Evolutionary conservation across 2,113 vertebrate genomes (phyloP).

Genomic region (Eclectus roratus): DNA sequence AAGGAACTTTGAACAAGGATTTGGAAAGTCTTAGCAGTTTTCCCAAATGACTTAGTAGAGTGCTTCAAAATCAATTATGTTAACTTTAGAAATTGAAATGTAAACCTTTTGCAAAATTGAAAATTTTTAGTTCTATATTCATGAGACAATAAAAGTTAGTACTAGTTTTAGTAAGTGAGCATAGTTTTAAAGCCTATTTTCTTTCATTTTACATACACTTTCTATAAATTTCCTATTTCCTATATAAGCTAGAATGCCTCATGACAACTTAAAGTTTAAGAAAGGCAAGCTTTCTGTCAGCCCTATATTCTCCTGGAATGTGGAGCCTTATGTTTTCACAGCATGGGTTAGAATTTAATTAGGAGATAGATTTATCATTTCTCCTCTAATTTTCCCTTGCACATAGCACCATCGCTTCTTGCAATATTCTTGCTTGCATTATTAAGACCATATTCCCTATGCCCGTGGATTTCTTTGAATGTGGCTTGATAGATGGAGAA

Average conservation of each 20-base stretch:
- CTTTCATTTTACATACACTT: not conserved
- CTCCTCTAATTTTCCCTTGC: not conserved
- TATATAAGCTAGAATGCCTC: not conserved
- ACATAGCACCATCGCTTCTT: not conserved
- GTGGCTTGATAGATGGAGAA: not conserved
- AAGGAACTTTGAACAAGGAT: slow-evolving; percentile 38
- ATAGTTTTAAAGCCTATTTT: not conserved
- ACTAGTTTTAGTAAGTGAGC: not conserved
- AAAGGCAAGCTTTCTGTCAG: not conserved
- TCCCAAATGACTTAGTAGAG: not conserved
- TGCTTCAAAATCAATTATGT: slow-evolving; percentile 6
- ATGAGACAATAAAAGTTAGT: not conserved
- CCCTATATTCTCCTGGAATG: not conserved
- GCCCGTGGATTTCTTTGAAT: not conserved
- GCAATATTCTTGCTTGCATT: not conserved
- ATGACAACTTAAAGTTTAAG: not conserved
- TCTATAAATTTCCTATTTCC: not conserved
- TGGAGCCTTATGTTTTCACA: not conserved
- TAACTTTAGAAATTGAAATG: not conserved
- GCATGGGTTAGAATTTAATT: not conserved
- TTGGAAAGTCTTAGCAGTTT: slow-evolving; percentile 32
- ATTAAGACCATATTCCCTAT: not conserved
- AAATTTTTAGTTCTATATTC: not conserved
- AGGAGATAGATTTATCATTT: not conserved
- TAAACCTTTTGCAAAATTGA: not conserved